Conservation (phyloP, 2,888 invertebrate genomes). For the Folsomia candida region DNA sequence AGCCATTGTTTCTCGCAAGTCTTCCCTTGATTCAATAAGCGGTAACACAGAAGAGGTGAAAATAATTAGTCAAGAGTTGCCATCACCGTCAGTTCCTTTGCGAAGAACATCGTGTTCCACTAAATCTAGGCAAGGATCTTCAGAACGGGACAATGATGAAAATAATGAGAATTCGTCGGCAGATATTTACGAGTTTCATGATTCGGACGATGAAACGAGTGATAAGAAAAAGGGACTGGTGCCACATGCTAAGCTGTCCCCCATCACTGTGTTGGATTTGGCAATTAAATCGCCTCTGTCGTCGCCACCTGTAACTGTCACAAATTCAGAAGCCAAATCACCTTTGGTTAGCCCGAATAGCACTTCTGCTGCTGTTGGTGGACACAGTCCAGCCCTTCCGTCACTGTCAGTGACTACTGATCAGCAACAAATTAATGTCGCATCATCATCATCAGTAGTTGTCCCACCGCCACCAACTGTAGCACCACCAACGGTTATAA, state of each 20-base stretch:
- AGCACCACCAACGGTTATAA: neutral
- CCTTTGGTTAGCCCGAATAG: neutral
- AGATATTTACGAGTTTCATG: conserved; percentile 87
- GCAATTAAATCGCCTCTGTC: conserved; percentile 20
- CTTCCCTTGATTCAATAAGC: conserved; percentile 6
- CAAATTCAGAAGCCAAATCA: neutral
- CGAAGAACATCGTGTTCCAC: neutral
- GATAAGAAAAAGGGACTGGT: neutral
- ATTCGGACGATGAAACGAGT: conserved; percentile 66
- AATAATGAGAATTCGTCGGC: conserved; percentile 55
- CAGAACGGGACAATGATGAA: conserved; percentile 4
- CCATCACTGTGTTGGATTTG: conserved; percentile 15
- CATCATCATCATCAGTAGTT: neutral
- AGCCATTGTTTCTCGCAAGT: neutral
- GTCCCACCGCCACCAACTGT: neutral
- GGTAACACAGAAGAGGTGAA: neutral
- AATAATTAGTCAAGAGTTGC: neutral
- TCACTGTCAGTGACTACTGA: neutral
- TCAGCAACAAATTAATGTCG: neutral
- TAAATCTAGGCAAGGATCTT: conserved; percentile 20
- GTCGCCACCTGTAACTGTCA: conserved; percentile 1
- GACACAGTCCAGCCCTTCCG: neutral
- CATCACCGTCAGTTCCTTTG: neutral
- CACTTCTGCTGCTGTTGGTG: no score
- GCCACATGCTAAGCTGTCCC: conserved; percentile 29